phyloP scores from a whole-genome alignment of 2,113 vertebrate species.

The Oncorhynchus tshawytscha region DNA sequence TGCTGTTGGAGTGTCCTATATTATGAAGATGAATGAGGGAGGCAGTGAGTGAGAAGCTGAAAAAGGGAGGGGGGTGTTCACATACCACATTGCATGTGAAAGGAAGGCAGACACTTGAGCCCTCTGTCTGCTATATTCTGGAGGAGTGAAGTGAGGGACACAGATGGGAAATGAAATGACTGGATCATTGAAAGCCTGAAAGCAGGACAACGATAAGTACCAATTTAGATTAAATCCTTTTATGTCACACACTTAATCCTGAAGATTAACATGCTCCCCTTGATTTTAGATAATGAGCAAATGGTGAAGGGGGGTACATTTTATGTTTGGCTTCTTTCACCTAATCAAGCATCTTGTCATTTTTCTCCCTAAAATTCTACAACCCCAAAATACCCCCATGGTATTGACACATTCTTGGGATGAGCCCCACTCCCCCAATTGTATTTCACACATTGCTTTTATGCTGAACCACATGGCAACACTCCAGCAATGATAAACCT shows the following conservation, averaged over 20 bases:
- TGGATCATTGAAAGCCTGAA: slow-evolving; percentile 59
- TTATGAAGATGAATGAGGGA: slow-evolving; percentile 50
- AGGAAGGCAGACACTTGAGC: slow-evolving; percentile 49
- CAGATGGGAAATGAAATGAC: slow-evolving; percentile 74
- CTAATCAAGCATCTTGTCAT: background rate
- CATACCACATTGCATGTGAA: slow-evolving; percentile 74
- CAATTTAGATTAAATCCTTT: slow-evolving; percentile 59
- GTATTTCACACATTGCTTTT: slow-evolving; percentile 32
- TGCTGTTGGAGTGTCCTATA: slow-evolving; percentile 68
- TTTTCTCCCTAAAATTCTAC: background rate
- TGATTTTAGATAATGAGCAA: slow-evolving; percentile 25
- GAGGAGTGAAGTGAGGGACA: slow-evolving; percentile 66
- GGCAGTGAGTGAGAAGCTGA: slow-evolving; percentile 53
- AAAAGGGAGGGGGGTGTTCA: slow-evolving; percentile 59
- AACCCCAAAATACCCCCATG: too few relatives aligned
- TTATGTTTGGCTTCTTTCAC: background rate
- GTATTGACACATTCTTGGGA: too few relatives aligned
- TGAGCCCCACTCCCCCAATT: background rate
- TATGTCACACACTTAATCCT: slow-evolving; percentile 40
- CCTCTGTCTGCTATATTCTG: slow-evolving; percentile 48
- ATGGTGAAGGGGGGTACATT: too few relatives aligned
- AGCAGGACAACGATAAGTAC: slow-evolving; percentile 64
- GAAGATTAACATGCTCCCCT: background rate
- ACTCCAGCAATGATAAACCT: background rate
- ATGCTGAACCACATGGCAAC: slow-evolving; percentile 1